Percentiles rank a stretch among this genome's conserved stretches.
These are phyloP conservation scores for Drosophila recens DNA, from an alignment of 2,888 invertebrate genomes.

Conservation along the genomic window DNA sequence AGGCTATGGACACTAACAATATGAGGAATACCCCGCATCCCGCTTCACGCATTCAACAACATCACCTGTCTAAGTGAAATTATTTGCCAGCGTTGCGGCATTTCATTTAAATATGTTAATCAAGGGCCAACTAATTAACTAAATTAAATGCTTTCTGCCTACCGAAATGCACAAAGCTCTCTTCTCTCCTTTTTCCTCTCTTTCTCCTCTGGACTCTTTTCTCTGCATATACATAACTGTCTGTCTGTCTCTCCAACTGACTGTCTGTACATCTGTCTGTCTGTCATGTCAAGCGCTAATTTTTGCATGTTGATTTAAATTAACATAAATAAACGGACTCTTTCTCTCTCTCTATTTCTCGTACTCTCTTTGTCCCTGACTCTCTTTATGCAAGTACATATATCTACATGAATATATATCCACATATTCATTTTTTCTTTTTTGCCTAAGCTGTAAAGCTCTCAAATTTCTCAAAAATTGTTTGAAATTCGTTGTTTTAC, in stretches of 20 bases:
- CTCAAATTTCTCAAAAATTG: not conserved
- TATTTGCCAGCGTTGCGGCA: constrained; percentile 60
- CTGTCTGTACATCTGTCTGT: constrained; percentile 6
- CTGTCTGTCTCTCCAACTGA: not conserved
- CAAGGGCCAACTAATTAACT: constrained; percentile 77
- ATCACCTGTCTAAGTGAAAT: constrained; percentile 36
- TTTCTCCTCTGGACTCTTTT: not conserved
- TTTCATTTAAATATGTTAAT: constrained; percentile 73
- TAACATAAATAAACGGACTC: constrained; percentile 71
- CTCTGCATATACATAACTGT: no score
- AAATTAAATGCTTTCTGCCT: constrained; percentile 71
- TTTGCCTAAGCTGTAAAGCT: not conserved
- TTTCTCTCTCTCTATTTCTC: constrained; percentile 7
- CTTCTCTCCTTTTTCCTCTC: not conserved
- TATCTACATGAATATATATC: constrained; percentile 1
- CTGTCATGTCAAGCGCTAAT: constrained; percentile 64
- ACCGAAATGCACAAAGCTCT: constrained; percentile 30
- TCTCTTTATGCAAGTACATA: constrained; percentile 4
- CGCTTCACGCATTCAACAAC: not conserved
- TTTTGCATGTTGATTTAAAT: constrained; percentile 77
- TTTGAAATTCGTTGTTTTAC: no score
- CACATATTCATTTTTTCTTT: not conserved
- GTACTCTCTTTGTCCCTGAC: not conserved
- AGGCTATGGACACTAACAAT: constrained; percentile 35
- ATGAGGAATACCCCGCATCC: not conserved